Evolutionary conservation across 2,113 vertebrate species (phyloP), one percentile per base, ranked within the genome.

Genomic region (Phyllostomus hastatus): DNA sequence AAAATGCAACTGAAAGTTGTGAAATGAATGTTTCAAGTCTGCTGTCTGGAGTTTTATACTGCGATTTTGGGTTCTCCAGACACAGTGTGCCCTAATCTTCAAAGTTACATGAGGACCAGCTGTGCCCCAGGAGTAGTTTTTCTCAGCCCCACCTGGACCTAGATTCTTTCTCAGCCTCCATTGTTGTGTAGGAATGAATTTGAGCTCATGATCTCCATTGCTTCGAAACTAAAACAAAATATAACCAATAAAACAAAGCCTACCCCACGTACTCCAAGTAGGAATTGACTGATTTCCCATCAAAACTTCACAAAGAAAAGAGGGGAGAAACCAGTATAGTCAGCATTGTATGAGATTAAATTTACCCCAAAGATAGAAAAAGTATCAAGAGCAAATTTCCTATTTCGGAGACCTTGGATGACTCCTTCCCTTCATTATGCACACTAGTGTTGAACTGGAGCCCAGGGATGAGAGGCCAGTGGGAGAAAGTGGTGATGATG

Each of bases 21-120:
- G 91, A 94, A 89, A 94, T 92, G 79, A 70, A 33, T 50, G 79
- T 88, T 76, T 95, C 41, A 86, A 85, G 48, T n/a, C 73, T 95
- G n/a, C 33, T 72, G 81, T 57, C 95, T 92, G 54, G 41, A 91
- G 48, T 69, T 85, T 88, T 54, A 7, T 61, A 57, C 38, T 50
- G n/a, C 1, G 33, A 31, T 87, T 80, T 88, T 31, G 79, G 86
- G 50, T 48, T 20, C 79, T 88, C 81, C 28, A 0, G 12, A 69
- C 14, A 50, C 69, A 50, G 16, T 67, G 50, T 78, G 28, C 46
- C n/a, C 33, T 70, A n/a, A 82, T 76, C 64, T 22, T 94, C 73
- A 57, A 78, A 52, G 46, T 87, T 57, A 70, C 1, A 5, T 0
- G 4, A 54, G 48, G 46, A 83, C 41, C 66, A 50, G n/a, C 41